Conservation (phyloP, 2,113 vertebrate genomes). For the Halcyon malimbica region DNA sequence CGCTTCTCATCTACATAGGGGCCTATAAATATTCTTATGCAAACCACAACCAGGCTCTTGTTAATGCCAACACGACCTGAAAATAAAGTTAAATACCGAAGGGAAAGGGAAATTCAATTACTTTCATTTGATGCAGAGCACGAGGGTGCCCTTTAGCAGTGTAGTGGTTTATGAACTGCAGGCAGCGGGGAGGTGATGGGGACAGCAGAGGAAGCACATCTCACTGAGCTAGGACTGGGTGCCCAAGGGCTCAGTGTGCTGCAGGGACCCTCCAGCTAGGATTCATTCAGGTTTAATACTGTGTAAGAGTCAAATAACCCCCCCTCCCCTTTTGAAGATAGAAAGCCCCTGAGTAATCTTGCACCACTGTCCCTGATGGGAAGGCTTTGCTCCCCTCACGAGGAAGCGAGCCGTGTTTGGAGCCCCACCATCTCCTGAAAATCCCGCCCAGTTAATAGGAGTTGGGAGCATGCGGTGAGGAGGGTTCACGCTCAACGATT, state of each 20-base stretch:
- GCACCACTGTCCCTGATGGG: not conserved
- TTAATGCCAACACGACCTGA: conserved; percentile 45
- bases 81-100: conserved; percentile 47
- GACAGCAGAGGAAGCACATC: not conserved
- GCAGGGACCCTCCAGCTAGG: not conserved
- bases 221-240: not conserved
- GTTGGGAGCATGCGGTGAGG: rapidly evolving
- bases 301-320: not conserved
- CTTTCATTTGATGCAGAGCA: conserved; percentile 36
- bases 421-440: not conserved
- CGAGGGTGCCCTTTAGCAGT: conserved; percentile 40
- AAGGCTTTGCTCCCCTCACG: not conserved
- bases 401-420: rapidly evolving
- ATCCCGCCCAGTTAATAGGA: not conserved
- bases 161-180: not conserved
- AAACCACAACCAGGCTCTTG: not conserved
- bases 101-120: conserved; percentile 64
- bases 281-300: rapidly evolving
- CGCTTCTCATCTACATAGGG: conserved; percentile 17
- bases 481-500: not conserved
- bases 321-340: not conserved
- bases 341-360: rapidly evolving
- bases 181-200: not conserved
- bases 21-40: conserved; percentile 37
- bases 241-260: not conserved